phyloP scores from a whole-genome alignment of 2,797 vertebrate genomes.

The Myiotriccus ornatus region DNA sequence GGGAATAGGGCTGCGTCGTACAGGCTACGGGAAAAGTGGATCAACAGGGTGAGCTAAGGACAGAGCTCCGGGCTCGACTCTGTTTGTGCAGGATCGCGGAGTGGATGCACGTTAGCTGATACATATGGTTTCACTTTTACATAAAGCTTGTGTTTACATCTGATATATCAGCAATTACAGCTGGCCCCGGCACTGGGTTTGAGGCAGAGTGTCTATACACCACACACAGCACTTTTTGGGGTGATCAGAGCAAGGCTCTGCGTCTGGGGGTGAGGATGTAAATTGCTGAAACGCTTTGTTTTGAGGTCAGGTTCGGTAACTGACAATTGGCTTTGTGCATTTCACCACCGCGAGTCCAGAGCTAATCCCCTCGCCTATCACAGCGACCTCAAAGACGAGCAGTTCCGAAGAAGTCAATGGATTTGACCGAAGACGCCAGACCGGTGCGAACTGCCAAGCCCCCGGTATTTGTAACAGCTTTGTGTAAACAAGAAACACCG shows the following conservation, averaged over 20 bases:
- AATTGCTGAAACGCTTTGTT: background rate
- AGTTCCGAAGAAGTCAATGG: background rate
- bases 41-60: conserved; percentile 57
- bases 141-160: background rate
- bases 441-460: background rate
- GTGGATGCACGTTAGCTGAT: rapidly evolving
- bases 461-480: background rate
- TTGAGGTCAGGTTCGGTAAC: background rate
- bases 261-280: background rate
- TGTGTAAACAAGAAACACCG: background rate
- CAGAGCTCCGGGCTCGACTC: background rate
- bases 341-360: background rate
- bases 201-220: background rate
- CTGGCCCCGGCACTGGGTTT: background rate
- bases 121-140: conserved; percentile 42
- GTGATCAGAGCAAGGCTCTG: background rate
- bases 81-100: background rate
- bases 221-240: background rate
- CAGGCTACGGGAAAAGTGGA: conserved; percentile 16
- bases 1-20: background rate
- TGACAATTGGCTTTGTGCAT: background rate
- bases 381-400: background rate
- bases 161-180: background rate
- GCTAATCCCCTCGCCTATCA: background rate
- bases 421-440: background rate